Evolutionary conservation across 2,888 invertebrate genomes (phyloP).

Genomic region (Andrena trimmerana): DNA sequence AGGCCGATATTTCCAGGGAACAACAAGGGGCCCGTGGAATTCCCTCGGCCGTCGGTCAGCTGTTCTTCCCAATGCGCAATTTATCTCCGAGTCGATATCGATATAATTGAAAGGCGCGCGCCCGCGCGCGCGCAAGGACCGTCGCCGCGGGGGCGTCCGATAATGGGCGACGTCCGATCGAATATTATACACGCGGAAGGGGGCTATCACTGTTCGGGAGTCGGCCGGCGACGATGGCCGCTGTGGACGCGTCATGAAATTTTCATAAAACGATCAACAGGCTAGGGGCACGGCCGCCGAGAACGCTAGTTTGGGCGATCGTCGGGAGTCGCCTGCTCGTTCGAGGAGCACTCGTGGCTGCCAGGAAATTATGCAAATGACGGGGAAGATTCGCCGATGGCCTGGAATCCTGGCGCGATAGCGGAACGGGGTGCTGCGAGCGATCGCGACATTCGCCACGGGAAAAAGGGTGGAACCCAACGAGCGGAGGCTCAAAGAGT

Average conservation of each 20-base stretch:
- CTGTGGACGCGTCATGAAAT: slow-evolving; percentile 48
- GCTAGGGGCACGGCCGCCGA: slow-evolving; percentile 3
- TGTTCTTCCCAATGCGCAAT: slow-evolving; percentile 35
- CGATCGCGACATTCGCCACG: slow-evolving; percentile 6
- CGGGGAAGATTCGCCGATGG: slow-evolving; percentile 33
- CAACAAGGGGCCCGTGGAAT: slow-evolving; percentile 26
- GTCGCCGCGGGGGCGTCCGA: slow-evolving; percentile 23
- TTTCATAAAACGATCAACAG: slow-evolving; percentile 67
- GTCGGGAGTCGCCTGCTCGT: slow-evolving; percentile 21
- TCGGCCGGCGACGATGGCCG: slow-evolving; percentile 11
- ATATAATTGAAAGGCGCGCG: slow-evolving; percentile 29
- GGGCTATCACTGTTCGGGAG: slow-evolving; percentile 3
- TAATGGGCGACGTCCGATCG: slow-evolving; percentile 36
- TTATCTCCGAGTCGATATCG: slow-evolving; percentile 36
- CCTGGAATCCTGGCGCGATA: slow-evolving; percentile 21
- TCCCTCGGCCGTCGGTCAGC: slow-evolving; percentile 48
- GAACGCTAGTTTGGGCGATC: slow-evolving; percentile 27
- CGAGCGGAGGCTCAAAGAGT: neutral
- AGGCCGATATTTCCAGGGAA: slow-evolving; percentile 39
- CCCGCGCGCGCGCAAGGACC: neutral
- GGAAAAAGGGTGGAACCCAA: slow-evolving; percentile 7
- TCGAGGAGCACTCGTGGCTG: slow-evolving; percentile 17
- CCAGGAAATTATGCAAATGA: slow-evolving; percentile 66
- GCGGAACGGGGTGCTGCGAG: slow-evolving; percentile 34
- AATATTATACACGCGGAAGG: slow-evolving; percentile 11